Percentiles rank a stretch among this genome's conserved stretches.
phyloP scores from a whole-genome alignment of 2,797 vertebrate genomes.

The Australoheros facetus region DNA sequence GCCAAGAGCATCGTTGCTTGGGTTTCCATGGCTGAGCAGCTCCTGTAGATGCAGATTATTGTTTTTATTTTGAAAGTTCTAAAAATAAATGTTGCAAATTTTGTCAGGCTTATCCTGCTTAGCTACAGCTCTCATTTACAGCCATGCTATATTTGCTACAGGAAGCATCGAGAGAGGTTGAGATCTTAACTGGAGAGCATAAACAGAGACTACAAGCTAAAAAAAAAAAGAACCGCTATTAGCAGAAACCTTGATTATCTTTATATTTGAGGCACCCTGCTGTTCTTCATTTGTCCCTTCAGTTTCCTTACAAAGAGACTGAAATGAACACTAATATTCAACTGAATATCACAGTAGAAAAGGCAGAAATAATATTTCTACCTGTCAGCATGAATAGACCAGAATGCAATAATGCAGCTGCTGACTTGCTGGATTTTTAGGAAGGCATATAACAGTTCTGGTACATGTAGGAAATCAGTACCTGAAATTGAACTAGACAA shows the following conservation, averaged over 20 bases:
- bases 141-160: not conserved
- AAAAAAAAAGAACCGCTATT: conserved; percentile 5
- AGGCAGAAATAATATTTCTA: not conserved
- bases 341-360: not conserved
- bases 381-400: not conserved
- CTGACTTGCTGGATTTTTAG: conserved; percentile 31
- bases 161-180: not conserved
- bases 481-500: conserved; percentile 32
- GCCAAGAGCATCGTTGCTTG: too few relatives aligned
- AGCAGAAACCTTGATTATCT: conserved; percentile 23
- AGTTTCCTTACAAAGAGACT: conserved; percentile 20
- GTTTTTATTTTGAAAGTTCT: not conserved
- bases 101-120: not conserved
- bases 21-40: too few relatives aligned
- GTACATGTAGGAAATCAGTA: conserved; percentile 32
- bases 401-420: conserved; percentile 10
- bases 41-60: too few relatives aligned
- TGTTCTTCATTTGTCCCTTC: not conserved
- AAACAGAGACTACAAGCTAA: conserved; percentile 10
- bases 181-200: not conserved
- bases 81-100: not conserved
- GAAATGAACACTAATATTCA: not conserved
- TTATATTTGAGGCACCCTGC: conserved; percentile 16
- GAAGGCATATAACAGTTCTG: not conserved
- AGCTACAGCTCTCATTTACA: not conserved